A percentile compares a stretch with the other conserved stretches of the same genome.
Evolutionary conservation across 2,797 vertebrate genomes (phyloP).

Genomic region (Falco columbarius): DNA sequence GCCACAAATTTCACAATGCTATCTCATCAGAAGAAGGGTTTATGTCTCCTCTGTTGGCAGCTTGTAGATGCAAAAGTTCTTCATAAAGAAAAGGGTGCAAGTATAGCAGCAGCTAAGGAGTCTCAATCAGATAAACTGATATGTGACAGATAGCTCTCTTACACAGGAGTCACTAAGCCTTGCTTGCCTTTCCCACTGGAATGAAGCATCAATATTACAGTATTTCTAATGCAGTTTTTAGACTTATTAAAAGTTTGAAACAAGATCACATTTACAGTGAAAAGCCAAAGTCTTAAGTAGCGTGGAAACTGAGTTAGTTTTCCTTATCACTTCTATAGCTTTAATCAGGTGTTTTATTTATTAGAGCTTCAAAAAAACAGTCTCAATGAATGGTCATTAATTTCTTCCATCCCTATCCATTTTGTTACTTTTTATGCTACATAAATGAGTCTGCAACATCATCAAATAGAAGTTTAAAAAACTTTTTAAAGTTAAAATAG

Average conservation of each 20-base stretch:
- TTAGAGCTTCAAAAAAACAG: conserved; percentile 73
- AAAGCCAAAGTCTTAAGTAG: conserved; percentile 83
- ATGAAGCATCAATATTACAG: conserved; percentile 76
- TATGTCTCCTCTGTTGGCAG: conserved; percentile 31
- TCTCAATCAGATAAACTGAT: conserved; percentile 80
- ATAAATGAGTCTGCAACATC: not conserved
- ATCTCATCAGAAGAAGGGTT: conserved; percentile 35
- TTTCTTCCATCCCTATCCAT: not conserved
- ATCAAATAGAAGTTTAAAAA: not conserved
- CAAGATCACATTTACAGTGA: conserved; percentile 83
- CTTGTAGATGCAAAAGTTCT: conserved; percentile 68
- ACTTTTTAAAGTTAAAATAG: not conserved
- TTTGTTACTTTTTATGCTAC: not conserved
- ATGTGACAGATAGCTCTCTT: conserved; percentile 82
- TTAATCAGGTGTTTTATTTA: conserved; percentile 75
- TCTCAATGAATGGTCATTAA: conserved; percentile 53
- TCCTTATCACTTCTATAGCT: conserved; percentile 78
- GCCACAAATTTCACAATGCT: conserved; percentile 50
- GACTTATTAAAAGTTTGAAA: conserved; percentile 84
- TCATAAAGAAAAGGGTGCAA: conserved; percentile 66
- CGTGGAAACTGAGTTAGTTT: conserved; percentile 82
- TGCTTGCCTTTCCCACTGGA: conserved; percentile 82
- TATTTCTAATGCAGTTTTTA: conserved; percentile 79
- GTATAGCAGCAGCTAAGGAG: conserved; percentile 62
- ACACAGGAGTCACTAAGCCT: conserved; percentile 83